phyloP scores from a whole-genome alignment of 2,113 vertebrate genomes.

The Oreochromis niloticus region DNA sequence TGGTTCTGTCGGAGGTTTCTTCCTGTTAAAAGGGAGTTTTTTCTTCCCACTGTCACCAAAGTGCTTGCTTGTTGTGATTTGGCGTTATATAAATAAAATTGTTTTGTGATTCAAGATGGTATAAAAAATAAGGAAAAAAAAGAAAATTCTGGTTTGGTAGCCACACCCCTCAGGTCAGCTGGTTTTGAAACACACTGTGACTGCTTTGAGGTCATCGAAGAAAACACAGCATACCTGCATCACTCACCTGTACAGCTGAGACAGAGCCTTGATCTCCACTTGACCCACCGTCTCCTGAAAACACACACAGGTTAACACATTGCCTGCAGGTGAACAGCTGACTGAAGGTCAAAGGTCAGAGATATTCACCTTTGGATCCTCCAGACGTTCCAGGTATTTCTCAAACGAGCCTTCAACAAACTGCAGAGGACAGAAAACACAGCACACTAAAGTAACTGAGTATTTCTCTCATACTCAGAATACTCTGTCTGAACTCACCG shows the following conservation, averaged over 20 bases:
- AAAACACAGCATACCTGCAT: not conserved
- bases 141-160: not conserved
- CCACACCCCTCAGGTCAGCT: not conserved
- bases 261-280: constrained; percentile 91
- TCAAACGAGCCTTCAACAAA: constrained; percentile 96
- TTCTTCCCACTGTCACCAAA: not conserved
- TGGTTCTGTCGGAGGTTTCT: no score
- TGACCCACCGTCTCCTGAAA: constrained; percentile 90
- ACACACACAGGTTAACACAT: not conserved
- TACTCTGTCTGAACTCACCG: constrained; percentile 74
- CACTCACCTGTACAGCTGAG: constrained; percentile 80
- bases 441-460: not conserved
- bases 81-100: not conserved
- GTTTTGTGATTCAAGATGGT: accelerated
- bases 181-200: not conserved
- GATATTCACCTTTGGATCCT: constrained; percentile 86
- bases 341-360: not conserved
- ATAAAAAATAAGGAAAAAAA: not conserved
- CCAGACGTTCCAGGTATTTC: constrained; percentile 90
- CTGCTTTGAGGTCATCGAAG: not conserved
- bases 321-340: not conserved
- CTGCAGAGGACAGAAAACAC: constrained; percentile 62
- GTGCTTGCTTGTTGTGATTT: not conserved
- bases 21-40: not conserved
- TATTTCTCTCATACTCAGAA: not conserved